phyloP scores from a whole-genome alignment of 2,888 invertebrate genomes.

The Frankliniella intonsa region DNA sequence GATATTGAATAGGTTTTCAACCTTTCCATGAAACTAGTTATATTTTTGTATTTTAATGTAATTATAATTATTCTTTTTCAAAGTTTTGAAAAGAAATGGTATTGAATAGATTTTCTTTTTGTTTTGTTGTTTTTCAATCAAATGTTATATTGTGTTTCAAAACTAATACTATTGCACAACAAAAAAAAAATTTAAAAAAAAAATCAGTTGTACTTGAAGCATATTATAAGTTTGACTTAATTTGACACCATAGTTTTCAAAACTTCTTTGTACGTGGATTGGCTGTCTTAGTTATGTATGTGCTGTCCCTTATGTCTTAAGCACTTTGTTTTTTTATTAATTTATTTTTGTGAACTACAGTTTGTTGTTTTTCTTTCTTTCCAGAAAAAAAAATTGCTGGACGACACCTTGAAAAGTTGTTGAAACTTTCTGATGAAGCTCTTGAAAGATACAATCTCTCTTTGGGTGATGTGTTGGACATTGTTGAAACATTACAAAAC shows the following conservation, averaged over 20 bases:
- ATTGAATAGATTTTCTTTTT: background rate
- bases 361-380: background rate
- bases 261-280: background rate
- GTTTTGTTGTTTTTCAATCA: no score
- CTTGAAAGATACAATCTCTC: background rate
- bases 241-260: background rate
- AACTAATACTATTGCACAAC: no score
- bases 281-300: background rate
- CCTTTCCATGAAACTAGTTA: no score
- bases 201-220: background rate
- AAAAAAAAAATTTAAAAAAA: background rate
- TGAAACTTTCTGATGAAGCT: background rate
- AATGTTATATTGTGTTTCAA: no score
- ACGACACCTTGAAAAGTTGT: background rate
- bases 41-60: no score
- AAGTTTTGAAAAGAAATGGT: background rate
- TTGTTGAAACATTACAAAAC: background rate
- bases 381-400: background rate
- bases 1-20: no score
- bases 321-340: background rate
- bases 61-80: background rate
- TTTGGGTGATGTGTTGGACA: background rate
- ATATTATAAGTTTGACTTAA: background rate
- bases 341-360: background rate
- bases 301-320: background rate